Evolutionary conservation across 2,888 invertebrate species (phyloP).

Genomic region (Cremastinae sp.): DNA sequence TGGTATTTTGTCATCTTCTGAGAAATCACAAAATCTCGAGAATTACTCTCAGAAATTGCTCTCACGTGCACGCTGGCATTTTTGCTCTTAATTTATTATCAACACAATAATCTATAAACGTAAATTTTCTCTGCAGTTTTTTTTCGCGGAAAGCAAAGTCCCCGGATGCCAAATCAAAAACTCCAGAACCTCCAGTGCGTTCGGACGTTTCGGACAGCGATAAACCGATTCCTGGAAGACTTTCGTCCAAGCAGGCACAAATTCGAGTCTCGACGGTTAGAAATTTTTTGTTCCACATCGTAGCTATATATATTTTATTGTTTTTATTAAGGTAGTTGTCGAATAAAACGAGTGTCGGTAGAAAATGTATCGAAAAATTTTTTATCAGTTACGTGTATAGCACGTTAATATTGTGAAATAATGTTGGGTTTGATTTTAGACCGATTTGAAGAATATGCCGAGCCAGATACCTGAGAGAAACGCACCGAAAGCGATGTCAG

Average conservation of each 20-base stretch:
- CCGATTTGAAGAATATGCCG: conserved; percentile 84
- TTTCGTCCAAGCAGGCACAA: conserved; percentile 74
- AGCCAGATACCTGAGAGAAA: conserved; percentile 86
- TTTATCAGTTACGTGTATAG: conserved; percentile 1
- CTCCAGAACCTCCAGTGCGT: conserved; percentile 85
- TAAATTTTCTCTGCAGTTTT: conserved; percentile 84
- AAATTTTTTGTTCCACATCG: not conserved
- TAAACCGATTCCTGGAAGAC: conserved; percentile 68
- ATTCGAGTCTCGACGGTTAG: conserved; percentile 78
- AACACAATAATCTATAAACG: conserved; percentile 20
- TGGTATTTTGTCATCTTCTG: too few species aligned
- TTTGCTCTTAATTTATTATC: too few species aligned
- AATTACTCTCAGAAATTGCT: too few species aligned
- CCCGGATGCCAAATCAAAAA: conserved; percentile 84
- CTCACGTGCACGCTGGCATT: too few species aligned
- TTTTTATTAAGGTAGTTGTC: not conserved
- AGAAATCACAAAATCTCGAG: too few species aligned
- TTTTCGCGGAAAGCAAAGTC: conserved; percentile 90
- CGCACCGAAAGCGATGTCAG: conserved; percentile 86
- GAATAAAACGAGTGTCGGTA: not conserved
- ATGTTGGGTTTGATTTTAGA: conserved; percentile 76
- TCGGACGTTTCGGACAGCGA: conserved; percentile 74
- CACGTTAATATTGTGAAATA: not conserved
- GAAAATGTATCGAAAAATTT: conserved; percentile 5
- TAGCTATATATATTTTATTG: not conserved